phyloP scores from a whole-genome alignment of 2,797 vertebrate genomes.

The Hoplostethus atlanticus region DNA sequence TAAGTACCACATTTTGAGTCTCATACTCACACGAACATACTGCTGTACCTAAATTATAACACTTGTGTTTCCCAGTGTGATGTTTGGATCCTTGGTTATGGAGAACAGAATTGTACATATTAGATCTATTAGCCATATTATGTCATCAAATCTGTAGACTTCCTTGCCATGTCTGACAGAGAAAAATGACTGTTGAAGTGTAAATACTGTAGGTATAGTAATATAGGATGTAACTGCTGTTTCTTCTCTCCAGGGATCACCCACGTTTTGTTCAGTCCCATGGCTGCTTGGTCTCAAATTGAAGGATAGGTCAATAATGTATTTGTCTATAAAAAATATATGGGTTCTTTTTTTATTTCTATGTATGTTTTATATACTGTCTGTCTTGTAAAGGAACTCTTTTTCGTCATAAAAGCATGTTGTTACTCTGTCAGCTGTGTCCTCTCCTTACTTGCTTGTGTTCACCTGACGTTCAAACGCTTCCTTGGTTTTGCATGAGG shows the following conservation, averaged over 20 bases:
- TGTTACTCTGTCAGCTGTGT: constrained; percentile 74
- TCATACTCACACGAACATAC: constrained; percentile 3
- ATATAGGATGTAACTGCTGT: constrained; percentile 70
- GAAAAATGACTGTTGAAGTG: constrained; percentile 82
- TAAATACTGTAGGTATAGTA: constrained; percentile 80
- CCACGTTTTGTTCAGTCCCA: constrained; percentile 75
- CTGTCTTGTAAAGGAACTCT: constrained; percentile 82
- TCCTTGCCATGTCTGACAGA: constrained; percentile 83
- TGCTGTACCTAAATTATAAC: constrained; percentile 25
- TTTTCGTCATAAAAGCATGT: constrained; percentile 89
- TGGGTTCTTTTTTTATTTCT: constrained; percentile 77
- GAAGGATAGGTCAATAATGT: constrained; percentile 72
- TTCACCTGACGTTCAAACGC: neutral
- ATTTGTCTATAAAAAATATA: constrained; percentile 70
- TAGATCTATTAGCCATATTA: constrained; percentile 79
- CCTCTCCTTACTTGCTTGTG: constrained; percentile 27
- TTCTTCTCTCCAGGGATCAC: constrained; percentile 73
- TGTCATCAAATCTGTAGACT: constrained; percentile 81
- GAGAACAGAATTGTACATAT: constrained; percentile 79
- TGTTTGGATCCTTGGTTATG: constrained; percentile 66
- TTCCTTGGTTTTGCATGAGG: neutral
- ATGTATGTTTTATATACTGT: constrained; percentile 85
- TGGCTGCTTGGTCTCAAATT: constrained; percentile 72
- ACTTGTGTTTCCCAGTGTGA: constrained; percentile 18
- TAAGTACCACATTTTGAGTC: constrained; percentile 37